These are phyloP conservation scores for Hirundo rustica DNA, from an alignment of 2,797 vertebrate genomes.

Conservation along the genomic window DNA sequence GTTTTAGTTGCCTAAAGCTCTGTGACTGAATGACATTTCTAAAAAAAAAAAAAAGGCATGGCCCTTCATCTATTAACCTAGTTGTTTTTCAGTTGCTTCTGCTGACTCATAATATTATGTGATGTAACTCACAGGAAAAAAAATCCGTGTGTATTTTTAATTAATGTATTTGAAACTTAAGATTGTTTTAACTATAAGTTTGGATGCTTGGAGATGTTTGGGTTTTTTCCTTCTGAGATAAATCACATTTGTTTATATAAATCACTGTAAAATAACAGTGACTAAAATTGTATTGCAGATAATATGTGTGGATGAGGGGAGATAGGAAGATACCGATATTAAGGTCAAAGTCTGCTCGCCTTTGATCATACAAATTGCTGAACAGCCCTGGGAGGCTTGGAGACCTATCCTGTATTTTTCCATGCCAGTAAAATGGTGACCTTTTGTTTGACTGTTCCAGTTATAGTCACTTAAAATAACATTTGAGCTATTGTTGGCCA, in stretches of 20 bases:
- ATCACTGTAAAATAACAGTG: neutral
- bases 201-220: neutral
- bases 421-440: conserved; percentile 58
- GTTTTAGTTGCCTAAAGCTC: conserved; percentile 5
- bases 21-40: neutral
- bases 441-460: conserved; percentile 59
- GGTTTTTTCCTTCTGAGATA: neutral
- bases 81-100: neutral
- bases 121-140: neutral
- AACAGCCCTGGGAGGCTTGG: neutral
- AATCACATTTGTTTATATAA: neutral
- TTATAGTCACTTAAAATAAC: conserved; percentile 62
- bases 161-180: neutral
- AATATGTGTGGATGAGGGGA: neutral
- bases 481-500: conserved; percentile 47
- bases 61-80: neutral
- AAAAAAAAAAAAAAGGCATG: neutral
- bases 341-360: neutral
- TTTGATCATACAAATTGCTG: neutral
- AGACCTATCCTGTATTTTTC: conserved; percentile 52
- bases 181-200: neutral
- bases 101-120: neutral
- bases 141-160: neutral
- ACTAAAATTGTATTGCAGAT: neutral
- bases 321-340: neutral